Conservation (phyloP, 23 tunicate genomes). For the Styela clava region DNA sequence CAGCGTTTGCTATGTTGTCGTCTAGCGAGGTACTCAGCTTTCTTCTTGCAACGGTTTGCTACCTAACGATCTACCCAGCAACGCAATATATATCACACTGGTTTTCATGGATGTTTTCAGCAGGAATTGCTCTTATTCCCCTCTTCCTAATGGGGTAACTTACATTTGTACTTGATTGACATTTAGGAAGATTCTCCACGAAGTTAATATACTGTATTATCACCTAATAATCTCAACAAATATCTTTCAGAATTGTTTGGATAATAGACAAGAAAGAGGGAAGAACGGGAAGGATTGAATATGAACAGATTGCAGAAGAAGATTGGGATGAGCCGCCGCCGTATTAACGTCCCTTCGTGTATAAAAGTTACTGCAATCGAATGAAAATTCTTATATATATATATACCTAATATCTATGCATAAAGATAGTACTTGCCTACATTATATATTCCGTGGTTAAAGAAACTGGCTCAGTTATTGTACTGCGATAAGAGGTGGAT, state of each 20-base stretch:
- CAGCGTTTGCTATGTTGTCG: slow-evolving; percentile 81
- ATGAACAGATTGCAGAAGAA: not conserved
- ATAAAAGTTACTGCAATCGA: no score
- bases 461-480: no score
- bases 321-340: not conserved
- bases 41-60: slow-evolving; percentile 50
- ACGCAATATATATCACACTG: slow-evolving; percentile 64
- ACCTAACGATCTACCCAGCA: slow-evolving; percentile 51
- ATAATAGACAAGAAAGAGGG: not conserved
- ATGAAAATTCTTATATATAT: no score
- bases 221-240: no score
- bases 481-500: no score
- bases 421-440: no score
- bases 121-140: slow-evolving; percentile 42
- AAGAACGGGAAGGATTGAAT: not conserved
- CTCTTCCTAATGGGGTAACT: slow-evolving; percentile 46
- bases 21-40: slow-evolving; percentile 59
- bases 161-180: no score
- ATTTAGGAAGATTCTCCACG: no score
- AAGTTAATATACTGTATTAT: no score
- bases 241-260: slow-evolving; percentile 17
- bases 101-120: slow-evolving; percentile 66
- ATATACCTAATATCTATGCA: no score
- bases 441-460: no score
- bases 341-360: no score